Conservation (phyloP, 2,113 vertebrate genomes). For the Chaetodon trifascialis region DNA sequence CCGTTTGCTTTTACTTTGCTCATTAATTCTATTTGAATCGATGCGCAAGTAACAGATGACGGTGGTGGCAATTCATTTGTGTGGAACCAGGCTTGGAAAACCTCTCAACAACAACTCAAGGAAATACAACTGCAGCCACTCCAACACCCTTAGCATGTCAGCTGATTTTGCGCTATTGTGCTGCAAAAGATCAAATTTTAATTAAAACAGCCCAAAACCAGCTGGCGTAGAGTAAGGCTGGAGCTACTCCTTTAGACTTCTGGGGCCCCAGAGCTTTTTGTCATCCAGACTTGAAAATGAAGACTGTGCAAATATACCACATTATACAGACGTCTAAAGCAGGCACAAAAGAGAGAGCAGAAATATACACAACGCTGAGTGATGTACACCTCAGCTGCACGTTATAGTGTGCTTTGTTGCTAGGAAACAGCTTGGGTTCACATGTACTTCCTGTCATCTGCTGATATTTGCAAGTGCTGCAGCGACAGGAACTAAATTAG, state of each 20-base stretch:
- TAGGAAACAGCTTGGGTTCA: not conserved
- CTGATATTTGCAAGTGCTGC: not conserved
- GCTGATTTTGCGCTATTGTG: not conserved
- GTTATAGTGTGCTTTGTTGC: constrained; percentile 1
- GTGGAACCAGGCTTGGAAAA: not conserved
- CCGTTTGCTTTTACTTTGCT: not conserved
- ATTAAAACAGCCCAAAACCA: no score
- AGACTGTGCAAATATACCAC: not conserved
- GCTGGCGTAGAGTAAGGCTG: not conserved
- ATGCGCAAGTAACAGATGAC: not conserved
- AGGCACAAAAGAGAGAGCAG: not conserved
- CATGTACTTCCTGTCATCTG: constrained; percentile 25
- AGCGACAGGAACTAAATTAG: constrained; percentile 18
- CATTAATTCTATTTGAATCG: not conserved
- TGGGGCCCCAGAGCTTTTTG: not conserved
- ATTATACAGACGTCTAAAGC: not conserved
- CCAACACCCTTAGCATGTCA: not conserved
- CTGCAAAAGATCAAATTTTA: not conserved
- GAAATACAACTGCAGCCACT: not conserved
- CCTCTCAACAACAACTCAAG: not conserved
- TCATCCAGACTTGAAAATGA: not conserved
- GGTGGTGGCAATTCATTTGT: not conserved
- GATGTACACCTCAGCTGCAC: not conserved
- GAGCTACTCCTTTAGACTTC: not conserved
- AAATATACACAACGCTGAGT: not conserved